These are phyloP conservation scores for Syngnathus rostellatus DNA, from an alignment of 2,797 vertebrate species.

Conservation along the genomic window DNA sequence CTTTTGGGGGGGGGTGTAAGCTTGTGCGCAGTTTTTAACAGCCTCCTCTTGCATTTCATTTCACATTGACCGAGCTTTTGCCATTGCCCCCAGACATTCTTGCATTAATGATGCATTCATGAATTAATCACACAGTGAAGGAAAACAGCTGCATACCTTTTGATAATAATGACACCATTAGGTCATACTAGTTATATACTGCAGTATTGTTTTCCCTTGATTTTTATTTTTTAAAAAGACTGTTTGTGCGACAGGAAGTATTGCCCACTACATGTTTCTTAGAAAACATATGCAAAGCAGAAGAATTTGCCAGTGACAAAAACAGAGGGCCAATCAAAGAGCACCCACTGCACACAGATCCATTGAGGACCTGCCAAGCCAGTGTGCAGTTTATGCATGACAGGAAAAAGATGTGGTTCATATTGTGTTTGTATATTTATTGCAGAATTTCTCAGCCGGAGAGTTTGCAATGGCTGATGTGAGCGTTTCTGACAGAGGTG, in stretches of 20 bases:
- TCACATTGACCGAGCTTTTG: constrained; percentile 64
- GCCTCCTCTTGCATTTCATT: constrained; percentile 41
- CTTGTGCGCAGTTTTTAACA: constrained; percentile 31
- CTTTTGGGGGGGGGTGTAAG: constrained; percentile 13
- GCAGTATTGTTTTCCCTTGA: constrained; percentile 45
- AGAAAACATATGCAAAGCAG: constrained; percentile 28
- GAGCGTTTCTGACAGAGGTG: constrained; percentile 27
- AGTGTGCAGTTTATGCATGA: constrained; percentile 25
- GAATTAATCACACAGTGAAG: constrained; percentile 66
- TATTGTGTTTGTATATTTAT: constrained; percentile 32
- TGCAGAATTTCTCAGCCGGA: constrained; percentile 29
- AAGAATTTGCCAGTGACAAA: constrained; percentile 31
- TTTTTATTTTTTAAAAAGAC: constrained; percentile 45
- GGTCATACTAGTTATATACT: constrained; percentile 48
- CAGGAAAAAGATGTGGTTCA: constrained; percentile 15
- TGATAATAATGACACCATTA: constrained; percentile 57
- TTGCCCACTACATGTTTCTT: constrained; percentile 20
- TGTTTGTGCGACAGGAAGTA: constrained; percentile 31
- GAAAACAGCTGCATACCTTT: constrained; percentile 55
- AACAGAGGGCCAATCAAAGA: constrained; percentile 21
- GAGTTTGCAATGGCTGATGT: constrained; percentile 10
- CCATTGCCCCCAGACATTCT: constrained; percentile 67
- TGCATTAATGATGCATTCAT: constrained; percentile 70
- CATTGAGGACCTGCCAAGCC: constrained; percentile 24
- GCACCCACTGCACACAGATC: constrained; percentile 19